Evolutionary conservation across 2,113 vertebrate genomes (phyloP).

Genomic region (Pedetes capensis): DNA sequence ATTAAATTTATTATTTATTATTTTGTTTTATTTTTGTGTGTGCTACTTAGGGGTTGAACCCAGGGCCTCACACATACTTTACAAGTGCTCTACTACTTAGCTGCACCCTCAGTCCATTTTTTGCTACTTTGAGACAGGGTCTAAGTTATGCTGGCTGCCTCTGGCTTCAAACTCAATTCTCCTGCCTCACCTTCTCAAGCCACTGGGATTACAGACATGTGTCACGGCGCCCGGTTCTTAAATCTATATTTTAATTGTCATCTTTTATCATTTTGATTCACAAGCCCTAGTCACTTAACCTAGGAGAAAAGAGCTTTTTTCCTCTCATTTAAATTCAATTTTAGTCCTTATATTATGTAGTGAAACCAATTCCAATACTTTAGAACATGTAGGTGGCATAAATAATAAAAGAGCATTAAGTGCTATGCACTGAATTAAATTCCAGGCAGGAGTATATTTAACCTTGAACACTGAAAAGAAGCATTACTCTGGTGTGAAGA

Average conservation of each 20-base stretch:
- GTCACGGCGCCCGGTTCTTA: too few relatives aligned
- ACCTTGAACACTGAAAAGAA: neutral
- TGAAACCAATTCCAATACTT: conserved; percentile 28
- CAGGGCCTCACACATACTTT: too few relatives aligned
- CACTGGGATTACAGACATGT: too few relatives aligned
- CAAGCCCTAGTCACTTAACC: neutral
- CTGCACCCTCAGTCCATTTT: too few relatives aligned
- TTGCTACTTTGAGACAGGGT: too few relatives aligned
- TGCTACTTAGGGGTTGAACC: too few relatives aligned
- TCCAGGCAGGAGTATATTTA: neutral
- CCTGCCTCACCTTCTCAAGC: too few relatives aligned
- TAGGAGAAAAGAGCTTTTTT: neutral
- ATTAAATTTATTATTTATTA: too few relatives aligned
- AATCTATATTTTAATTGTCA: neutral
- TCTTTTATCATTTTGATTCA: neutral
- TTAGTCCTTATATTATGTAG: neutral
- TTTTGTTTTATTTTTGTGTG: too few relatives aligned
- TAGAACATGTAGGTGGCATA: conserved; percentile 32
- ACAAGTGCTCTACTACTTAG: too few relatives aligned
- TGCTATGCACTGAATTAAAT: conserved; percentile 21
- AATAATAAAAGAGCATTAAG: conserved; percentile 21
- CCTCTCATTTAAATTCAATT: neutral
- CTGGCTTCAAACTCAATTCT: too few relatives aligned
- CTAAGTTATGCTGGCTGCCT: too few relatives aligned
- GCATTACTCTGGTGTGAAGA: neutral